These are phyloP conservation scores for Stictonetta naevosa DNA, from an alignment of 2,113 vertebrate species.

Conservation along the genomic window DNA sequence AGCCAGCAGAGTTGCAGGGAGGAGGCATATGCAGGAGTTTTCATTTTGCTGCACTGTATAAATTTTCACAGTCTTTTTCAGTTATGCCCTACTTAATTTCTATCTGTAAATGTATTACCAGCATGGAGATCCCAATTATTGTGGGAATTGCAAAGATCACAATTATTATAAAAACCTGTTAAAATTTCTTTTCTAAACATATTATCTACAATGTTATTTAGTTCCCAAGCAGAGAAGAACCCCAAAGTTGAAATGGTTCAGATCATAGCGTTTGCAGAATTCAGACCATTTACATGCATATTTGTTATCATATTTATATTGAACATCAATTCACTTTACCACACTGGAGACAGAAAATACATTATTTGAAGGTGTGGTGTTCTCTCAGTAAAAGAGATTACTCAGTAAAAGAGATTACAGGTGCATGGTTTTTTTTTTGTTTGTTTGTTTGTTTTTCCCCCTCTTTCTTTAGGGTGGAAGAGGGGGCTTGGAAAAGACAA, in stretches of 20 bases:
- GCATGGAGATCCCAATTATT: neutral
- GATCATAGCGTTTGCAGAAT: neutral
- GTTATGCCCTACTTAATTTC: slow-evolving; percentile 51
- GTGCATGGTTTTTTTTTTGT: neutral
- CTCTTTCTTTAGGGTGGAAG: neutral
- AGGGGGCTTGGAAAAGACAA: neutral
- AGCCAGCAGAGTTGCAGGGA: neutral
- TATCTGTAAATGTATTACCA: slow-evolving; percentile 10
- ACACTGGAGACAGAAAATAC: neutral
- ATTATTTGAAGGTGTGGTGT: neutral
- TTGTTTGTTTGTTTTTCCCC: too few relatives aligned
- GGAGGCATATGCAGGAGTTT: neutral
- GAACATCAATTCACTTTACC: neutral
- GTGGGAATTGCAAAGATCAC: neutral
- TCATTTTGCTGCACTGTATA: slow-evolving; percentile 2
- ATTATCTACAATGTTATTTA: neutral
- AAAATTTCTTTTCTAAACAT: neutral
- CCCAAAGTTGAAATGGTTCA: neutral
- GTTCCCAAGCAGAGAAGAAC: neutral
- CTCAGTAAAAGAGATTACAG: neutral
- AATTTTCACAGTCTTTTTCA: slow-evolving; percentile 1
- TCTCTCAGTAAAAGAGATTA: neutral
- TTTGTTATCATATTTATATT: neutral
- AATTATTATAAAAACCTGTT: neutral
- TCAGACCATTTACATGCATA: neutral